Evolutionary conservation across 2,888 invertebrate species (phyloP).

Genomic region (Nasonovia ribisnigri): DNA sequence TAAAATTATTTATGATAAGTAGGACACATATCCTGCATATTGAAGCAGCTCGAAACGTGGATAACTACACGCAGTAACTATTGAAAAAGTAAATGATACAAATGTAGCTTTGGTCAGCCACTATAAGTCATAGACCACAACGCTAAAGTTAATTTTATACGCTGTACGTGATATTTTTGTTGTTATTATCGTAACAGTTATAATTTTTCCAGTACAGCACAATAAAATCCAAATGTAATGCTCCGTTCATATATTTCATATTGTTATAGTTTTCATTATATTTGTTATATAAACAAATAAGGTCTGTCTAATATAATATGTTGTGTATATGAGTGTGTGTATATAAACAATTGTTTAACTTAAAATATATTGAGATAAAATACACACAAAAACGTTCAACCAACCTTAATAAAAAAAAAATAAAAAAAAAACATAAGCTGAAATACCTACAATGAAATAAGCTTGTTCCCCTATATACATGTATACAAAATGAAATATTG

Average conservation of each 20-base stretch:
- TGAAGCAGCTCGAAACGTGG: background rate
- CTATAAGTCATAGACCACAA: background rate
- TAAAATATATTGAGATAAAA: background rate
- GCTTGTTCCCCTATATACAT: background rate
- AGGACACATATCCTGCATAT: background rate
- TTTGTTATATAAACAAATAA: conserved; percentile 7
- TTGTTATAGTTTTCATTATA: conserved; percentile 3
- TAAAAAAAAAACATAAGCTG: background rate
- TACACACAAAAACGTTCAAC: background rate
- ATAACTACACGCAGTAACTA: background rate
- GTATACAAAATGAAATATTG: background rate
- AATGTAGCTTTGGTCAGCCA: background rate
- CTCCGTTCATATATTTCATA: background rate
- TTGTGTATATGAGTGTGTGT: background rate
- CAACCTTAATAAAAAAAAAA: background rate
- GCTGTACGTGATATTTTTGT: background rate
- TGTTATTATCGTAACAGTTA: background rate
- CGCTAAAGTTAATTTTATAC: background rate
- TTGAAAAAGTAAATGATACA: background rate
- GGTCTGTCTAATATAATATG: background rate
- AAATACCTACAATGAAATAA: conserved; percentile 14
- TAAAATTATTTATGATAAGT: background rate
- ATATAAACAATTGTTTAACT: conserved; percentile 13
- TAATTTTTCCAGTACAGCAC: background rate
- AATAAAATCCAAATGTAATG: background rate